Base-by-base conservation (phyloP, 53 echinoderm and acorn worm species). In the Echinometra lucunter region DNA sequence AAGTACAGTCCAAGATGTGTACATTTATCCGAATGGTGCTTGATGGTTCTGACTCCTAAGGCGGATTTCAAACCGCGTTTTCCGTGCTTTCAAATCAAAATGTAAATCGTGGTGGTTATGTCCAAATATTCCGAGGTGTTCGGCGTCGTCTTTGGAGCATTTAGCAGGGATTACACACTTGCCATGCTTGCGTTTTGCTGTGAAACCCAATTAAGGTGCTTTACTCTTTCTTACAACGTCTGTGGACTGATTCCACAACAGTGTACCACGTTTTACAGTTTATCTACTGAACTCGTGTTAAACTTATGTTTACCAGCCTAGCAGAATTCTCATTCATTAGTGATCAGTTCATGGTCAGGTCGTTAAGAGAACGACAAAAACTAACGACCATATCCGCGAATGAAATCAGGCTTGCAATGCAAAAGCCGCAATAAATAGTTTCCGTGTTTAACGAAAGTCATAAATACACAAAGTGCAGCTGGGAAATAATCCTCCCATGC, bases 301-400 rank as follows among this genome's bases (percentile, higher is more conserved):
- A 81, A 27, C 49, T 47, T 85, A 8, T 85, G 85, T 85, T 85
- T 85, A 85, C 85, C 49, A 16, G 49, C 19, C 28, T 12, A 49
- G n/a, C 28, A 85, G 85, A 49, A n/a, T 85, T 85, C 18, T 30
- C 85, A 85, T 49, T 49, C 85, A 85, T 85, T 49, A 53, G 30
- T 10, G 27, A 85, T 53, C 55, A 85, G 85, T 85, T 85, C 85
- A 85, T 85, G 85, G 85, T 15, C 85, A n/a, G 85, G 85, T 49
- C 30, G 85, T n/a, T 47, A 85, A 47, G 49, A 47, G 45, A 85
- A 85, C 49, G 53, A n/a, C 49, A 58, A 45, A 45, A 85, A 28
- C 47, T 28, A 45, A 85, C 49, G 49, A 85, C 49, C 45, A 85
- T 85, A 85, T 85, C 49, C 85, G 85, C 49, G 28, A 85, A n/a